A percentile compares a stretch with the other conserved stretches of the same genome.
Evolutionary conservation across 2,113 vertebrate species (phyloP).

Genomic region (Rhinichthys klamathensis): DNA sequence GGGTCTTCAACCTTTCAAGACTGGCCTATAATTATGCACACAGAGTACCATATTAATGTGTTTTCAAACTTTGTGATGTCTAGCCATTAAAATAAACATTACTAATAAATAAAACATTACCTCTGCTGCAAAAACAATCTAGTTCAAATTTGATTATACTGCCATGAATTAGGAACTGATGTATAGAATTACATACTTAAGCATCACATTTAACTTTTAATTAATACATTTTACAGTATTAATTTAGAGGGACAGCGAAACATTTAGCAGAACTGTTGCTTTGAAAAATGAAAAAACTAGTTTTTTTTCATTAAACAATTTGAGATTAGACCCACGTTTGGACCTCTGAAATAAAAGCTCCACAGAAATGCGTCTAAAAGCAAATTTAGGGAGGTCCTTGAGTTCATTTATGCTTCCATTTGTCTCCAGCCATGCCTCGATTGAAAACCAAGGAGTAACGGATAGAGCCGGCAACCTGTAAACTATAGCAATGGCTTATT

Average conservation of each 20-base stretch:
- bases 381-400: not conserved
- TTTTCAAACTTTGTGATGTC: not conserved
- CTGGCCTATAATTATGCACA: not conserved
- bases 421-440: conserved; percentile 11
- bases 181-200: not conserved
- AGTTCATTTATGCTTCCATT: conserved; percentile 10
- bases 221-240: not conserved
- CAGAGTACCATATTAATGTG: not conserved
- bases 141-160: too few species aligned
- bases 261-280: not conserved
- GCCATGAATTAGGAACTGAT: too few species aligned
- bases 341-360: too few species aligned
- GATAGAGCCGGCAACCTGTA: conserved; percentile 12
- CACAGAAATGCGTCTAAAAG: too few species aligned
- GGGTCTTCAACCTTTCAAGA: not conserved
- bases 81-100: not conserved
- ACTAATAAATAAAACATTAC: too few species aligned
- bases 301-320: too few species aligned
- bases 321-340: too few species aligned
- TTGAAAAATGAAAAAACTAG: too few species aligned
- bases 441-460: not conserved
- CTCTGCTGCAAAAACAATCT: too few species aligned
- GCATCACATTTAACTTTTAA: not conserved
- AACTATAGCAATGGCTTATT: conserved; percentile 32
- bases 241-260: not conserved